phyloP scores from a whole-genome alignment of 2,113 vertebrate species.

The Aramus guarauna region DNA sequence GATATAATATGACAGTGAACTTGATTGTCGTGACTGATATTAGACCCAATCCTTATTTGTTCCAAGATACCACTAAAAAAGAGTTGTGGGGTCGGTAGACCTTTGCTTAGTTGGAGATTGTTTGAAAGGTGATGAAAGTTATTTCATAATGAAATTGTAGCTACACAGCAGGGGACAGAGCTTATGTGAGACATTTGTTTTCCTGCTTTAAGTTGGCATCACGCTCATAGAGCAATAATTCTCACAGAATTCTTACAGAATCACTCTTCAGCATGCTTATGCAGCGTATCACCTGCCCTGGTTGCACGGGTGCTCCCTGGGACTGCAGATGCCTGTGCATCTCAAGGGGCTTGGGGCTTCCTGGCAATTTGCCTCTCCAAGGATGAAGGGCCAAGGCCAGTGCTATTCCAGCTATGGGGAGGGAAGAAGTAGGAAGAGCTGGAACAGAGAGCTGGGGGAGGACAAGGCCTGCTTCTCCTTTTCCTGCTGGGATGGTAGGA shows the following conservation, averaged over 20 bases:
- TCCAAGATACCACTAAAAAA: not conserved
- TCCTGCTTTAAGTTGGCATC: not conserved
- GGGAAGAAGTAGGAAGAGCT: not conserved
- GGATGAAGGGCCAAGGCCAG: not conserved
- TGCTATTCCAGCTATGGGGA: not conserved
- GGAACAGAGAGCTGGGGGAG: not conserved
- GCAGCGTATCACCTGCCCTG: not conserved
- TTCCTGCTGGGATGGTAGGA: not conserved
- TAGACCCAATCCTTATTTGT: not conserved
- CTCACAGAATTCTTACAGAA: not conserved
- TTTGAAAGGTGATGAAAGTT: not conserved
- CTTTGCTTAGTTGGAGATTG: not conserved
- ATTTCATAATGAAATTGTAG: not conserved
- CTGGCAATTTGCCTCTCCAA: not conserved
- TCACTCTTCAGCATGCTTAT: too few species aligned
- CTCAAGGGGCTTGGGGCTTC: not conserved
- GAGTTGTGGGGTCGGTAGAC: not conserved
- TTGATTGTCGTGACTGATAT: not conserved
- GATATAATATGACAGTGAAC: not conserved
- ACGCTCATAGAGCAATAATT: not conserved
- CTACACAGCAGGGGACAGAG: not conserved
- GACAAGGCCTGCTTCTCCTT: not conserved
- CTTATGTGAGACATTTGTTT: not conserved
- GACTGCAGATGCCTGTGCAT: not conserved
- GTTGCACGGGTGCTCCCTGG: not conserved